Conservation (phyloP, 2,888 invertebrate species). For the Himalopsyche japonica region DNA sequence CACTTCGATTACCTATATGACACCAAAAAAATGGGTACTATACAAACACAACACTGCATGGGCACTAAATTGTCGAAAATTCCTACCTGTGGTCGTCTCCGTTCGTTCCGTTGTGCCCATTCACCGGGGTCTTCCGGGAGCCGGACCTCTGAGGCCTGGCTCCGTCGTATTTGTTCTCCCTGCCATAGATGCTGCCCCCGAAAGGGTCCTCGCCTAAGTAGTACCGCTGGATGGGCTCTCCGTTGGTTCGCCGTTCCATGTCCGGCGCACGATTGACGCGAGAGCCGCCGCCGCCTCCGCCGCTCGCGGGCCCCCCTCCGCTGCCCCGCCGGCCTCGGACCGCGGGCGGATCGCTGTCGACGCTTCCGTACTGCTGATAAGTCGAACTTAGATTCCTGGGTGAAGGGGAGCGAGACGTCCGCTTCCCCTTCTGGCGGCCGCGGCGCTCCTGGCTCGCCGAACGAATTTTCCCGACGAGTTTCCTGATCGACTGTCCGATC, state of each 20-base stretch:
- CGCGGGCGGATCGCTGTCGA: constrained; percentile 51
- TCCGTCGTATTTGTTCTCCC: constrained; percentile 82
- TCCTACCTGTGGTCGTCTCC: constrained; percentile 56
- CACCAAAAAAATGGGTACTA: background rate
- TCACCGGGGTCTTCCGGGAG: constrained; percentile 45
- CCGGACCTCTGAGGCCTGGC: constrained; percentile 59
- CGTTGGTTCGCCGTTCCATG: constrained; percentile 42
- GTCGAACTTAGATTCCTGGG: constrained; percentile 56
- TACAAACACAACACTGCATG: background rate
- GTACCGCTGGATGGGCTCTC: constrained; percentile 72
- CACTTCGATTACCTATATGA: background rate
- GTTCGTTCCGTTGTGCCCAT: constrained; percentile 37
- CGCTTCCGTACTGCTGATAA: constrained; percentile 57
- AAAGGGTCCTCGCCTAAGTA: constrained; percentile 88
- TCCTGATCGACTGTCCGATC: constrained; percentile 80
- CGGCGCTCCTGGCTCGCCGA: constrained; percentile 58
- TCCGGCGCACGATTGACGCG: constrained; percentile 43
- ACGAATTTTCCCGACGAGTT: constrained; percentile 82
- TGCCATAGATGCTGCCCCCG: constrained; percentile 79
- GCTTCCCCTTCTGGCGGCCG: constrained; percentile 68
- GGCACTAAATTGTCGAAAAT: background rate
- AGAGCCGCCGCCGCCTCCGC: constrained; percentile 29
- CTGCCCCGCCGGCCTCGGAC: constrained; percentile 38
- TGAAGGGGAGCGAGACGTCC: constrained; percentile 64
- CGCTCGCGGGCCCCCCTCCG: constrained; percentile 41